Evolutionary conservation across 2,797 vertebrate species (phyloP), one percentile per base, ranked within the genome.

Genomic region (Lophius americanus): DNA sequence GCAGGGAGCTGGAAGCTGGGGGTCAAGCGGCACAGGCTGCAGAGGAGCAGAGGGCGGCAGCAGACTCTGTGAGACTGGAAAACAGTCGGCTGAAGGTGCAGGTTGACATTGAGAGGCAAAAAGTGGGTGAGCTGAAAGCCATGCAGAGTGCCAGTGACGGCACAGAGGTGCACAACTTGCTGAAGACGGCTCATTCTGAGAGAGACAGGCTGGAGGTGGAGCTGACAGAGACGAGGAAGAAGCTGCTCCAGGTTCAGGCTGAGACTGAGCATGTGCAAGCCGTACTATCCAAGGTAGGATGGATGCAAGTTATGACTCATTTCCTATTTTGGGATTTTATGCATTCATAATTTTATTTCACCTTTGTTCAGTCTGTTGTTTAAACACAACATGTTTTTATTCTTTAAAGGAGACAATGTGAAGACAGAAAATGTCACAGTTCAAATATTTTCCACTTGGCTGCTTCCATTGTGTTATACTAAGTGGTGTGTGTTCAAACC

Each of bases 31-130:
- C 84, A 23, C 92, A 91, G 83, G 86, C 79, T 8, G 80, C 95
- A 36, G 95, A 96, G 75, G 95, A 96, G 57, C 94, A 91, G 49
- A 91, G 81, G 54, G 83, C 89, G 0, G 68, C 87, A 4, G 61
- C 90, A 7, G 96, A 97, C 52, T 78, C 82, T n/a, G 88, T 97
- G 63, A 94, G 94, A 76, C 87, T 93, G 7, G 98, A 99, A 81
- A 97, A 94, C 42, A 91, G 91, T 51, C 88, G 95, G 58, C 85
- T 99, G 61, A 96, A 95, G 87, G 91, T 90, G 6, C 96, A 95
- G 73, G 71, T 97, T 79, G 97, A 98, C 79, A 92, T 92, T 0
- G 96, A 97, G 91, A 95, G 93, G 69, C 97, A 96, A 64, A 97
- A 96, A 69, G 89, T 93, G 0, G 56, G 69, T 0, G 95, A 96